phyloP scores from a whole-genome alignment of 2,113 vertebrate genomes.

The Elephas maximus region DNA sequence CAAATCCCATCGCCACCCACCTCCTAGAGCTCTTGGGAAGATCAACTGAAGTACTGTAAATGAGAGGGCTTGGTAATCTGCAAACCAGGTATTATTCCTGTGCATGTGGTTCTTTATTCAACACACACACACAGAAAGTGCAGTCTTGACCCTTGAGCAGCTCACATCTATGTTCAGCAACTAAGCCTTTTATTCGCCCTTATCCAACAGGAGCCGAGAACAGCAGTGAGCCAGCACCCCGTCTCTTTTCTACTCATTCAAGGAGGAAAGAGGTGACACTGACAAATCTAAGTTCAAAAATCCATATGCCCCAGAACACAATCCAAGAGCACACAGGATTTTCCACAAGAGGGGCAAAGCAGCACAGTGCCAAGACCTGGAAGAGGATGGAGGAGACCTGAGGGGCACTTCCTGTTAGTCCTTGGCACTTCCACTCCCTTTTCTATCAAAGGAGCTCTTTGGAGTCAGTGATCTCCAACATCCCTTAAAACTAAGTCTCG shows the following conservation, averaged over 20 bases:
- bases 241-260: background rate
- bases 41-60: background rate
- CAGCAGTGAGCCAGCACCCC: background rate
- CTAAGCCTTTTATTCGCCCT: background rate
- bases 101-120: background rate
- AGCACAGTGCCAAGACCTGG: background rate
- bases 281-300: background rate
- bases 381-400: background rate
- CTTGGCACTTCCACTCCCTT: background rate
- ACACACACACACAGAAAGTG: background rate
- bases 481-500: background rate
- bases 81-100: background rate
- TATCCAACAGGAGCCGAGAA: background rate
- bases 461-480: background rate
- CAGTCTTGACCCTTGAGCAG: background rate
- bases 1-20: background rate
- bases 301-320: background rate
- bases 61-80: conserved; percentile 1
- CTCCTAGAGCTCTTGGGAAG: background rate
- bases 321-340: background rate
- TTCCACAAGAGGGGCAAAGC: background rate
- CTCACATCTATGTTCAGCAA: no score
- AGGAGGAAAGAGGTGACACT: background rate
- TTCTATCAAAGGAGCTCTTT: background rate
- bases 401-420: no score